Evolutionary conservation across 2,113 vertebrate species (phyloP).

Genomic region (Dipodomys merriami): DNA sequence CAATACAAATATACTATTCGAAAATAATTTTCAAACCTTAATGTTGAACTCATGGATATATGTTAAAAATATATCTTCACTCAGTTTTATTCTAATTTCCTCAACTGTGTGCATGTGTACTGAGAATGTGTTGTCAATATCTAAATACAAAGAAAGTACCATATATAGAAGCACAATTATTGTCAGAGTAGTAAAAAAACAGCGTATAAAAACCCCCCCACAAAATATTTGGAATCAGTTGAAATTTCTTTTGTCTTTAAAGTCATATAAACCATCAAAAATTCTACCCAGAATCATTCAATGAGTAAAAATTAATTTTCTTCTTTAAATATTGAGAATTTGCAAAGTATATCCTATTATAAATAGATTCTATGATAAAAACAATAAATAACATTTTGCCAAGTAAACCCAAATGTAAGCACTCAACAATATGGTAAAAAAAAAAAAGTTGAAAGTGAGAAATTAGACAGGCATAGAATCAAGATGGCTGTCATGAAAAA

Average conservation of each 20-base stretch:
- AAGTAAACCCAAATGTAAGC: background rate
- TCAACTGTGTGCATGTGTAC: background rate
- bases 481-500: background rate
- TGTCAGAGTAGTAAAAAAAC: slow-evolving; percentile 4
- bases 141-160: background rate
- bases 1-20: background rate
- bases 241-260: slow-evolving; percentile 39
- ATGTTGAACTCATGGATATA: background rate
- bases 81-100: slow-evolving; percentile 17
- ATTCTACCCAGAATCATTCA: background rate
- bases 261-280: slow-evolving; percentile 31
- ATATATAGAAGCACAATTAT: slow-evolving; percentile 5
- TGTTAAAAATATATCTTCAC: background rate
- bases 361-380: slow-evolving; percentile 4
- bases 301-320: background rate
- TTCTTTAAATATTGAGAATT: slow-evolving; percentile 39
- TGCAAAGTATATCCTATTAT: slow-evolving; percentile 32
- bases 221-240: background rate
- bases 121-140: slow-evolving; percentile 5
- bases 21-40: slow-evolving; percentile 49
- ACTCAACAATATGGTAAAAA: background rate
- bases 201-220: background rate
- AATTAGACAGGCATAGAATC: background rate
- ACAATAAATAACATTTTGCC: slow-evolving; percentile 1
- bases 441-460: slow-evolving; percentile 6